phyloP scores from a whole-genome alignment of 1,140 invertebrate genomes.

The Zaprionus gabonicus region DNA sequence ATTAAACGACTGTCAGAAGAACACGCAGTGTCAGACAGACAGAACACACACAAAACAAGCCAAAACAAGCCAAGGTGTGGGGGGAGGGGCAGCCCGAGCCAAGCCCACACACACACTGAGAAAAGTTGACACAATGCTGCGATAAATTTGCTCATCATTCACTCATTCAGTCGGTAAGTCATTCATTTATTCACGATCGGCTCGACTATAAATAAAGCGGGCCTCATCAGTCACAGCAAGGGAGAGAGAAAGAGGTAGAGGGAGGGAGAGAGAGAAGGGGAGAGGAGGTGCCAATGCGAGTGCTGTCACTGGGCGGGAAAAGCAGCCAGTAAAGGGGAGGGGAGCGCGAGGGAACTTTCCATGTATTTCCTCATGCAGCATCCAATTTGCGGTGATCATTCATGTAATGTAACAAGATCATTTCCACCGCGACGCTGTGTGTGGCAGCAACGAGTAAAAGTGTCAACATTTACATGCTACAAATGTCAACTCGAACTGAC shows the following conservation, averaged over 20 bases:
- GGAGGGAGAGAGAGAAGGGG: not conserved
- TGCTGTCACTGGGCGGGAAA: conserved; percentile 39
- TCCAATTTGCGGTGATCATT: conserved; percentile 82
- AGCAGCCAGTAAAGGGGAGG: conserved; percentile 27
- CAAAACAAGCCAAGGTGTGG: not conserved
- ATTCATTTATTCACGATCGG: conserved; percentile 67
- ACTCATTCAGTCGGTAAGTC: conserved; percentile 77
- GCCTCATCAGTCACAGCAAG: conserved; percentile 67
- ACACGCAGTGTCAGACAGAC: conserved; percentile 53
- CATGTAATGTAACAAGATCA: conserved; percentile 81
- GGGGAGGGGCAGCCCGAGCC: conserved; percentile 1
- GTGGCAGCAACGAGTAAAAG: conserved; percentile 72
- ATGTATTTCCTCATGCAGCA: conserved; percentile 65
- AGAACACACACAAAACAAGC: conserved; percentile 20
- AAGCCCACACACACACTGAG: conserved; percentile 66
- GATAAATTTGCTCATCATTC: conserved; percentile 83
- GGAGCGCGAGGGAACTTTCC: conserved; percentile 57
- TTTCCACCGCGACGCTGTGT: conserved; percentile 57
- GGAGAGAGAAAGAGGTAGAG: not conserved
- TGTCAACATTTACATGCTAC: conserved; percentile 82
- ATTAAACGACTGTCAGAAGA: conserved; percentile 83
- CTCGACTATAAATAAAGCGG: conserved; percentile 75
- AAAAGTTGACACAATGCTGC: conserved; percentile 79
- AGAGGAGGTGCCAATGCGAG: conserved; percentile 74
- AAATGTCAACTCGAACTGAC: conserved; percentile 77